phyloP scores from a whole-genome alignment of 2,797 vertebrate genomes.

The Gila robusta region DNA sequence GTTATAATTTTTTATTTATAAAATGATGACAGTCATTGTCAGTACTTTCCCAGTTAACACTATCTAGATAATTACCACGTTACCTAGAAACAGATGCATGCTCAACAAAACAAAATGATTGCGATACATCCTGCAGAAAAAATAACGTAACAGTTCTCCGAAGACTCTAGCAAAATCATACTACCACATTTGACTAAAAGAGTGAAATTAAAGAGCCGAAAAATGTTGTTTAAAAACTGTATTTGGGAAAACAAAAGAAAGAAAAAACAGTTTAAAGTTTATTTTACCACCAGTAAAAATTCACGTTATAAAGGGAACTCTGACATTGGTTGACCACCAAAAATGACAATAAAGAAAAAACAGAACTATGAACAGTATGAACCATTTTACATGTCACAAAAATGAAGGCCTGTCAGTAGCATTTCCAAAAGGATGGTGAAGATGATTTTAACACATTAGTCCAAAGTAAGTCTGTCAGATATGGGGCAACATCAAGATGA shows the following conservation, averaged over 20 bases:
- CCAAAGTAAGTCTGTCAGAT: conserved; percentile 12
- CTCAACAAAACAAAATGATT: not conserved
- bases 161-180: not conserved
- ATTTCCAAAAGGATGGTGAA: conserved; percentile 34
- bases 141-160: not conserved
- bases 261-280: conserved; percentile 36
- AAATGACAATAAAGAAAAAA: conserved; percentile 42
- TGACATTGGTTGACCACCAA: conserved; percentile 17
- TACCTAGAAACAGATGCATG: not conserved
- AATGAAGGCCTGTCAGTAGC: conserved; percentile 60
- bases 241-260: conserved; percentile 49
- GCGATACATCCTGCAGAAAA: not conserved
- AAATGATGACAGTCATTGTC: not conserved
- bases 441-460: conserved; percentile 15
- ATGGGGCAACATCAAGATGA: conserved; percentile 10
- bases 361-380: conserved; percentile 33
- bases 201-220: not conserved
- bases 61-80: not conserved
- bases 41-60: not conserved
- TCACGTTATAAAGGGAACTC: conserved; percentile 44
- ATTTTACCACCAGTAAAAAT: conserved; percentile 49
- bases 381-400: conserved; percentile 40
- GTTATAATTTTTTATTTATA: not conserved
- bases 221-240: conserved; percentile 52
- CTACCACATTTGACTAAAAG: not conserved